Evolutionary conservation across 2,797 vertebrate genomes (phyloP).

Genomic region (Chaunax sp.): DNA sequence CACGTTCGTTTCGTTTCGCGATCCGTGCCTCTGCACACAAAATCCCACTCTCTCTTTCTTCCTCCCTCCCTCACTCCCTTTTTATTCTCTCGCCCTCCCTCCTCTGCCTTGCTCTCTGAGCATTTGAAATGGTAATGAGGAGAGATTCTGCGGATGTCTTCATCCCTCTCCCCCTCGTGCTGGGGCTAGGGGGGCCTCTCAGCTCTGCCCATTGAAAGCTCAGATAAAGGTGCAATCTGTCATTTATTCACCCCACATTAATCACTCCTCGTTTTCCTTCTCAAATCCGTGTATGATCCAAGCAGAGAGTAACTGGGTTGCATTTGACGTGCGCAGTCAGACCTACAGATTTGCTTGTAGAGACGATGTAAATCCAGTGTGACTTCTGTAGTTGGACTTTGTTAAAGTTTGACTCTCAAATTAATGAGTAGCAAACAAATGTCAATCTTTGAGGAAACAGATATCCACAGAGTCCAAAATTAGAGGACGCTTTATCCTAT

Average conservation of each 20-base stretch:
- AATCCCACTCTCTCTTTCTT: slow-evolving; percentile 72
- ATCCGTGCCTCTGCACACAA: slow-evolving; percentile 82
- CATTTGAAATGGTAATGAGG: slow-evolving; percentile 85
- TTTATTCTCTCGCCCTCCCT: slow-evolving; percentile 70
- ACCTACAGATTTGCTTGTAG: slow-evolving; percentile 5
- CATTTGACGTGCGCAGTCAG: slow-evolving; percentile 39
- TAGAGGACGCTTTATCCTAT: background rate
- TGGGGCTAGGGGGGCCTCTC: slow-evolving; percentile 64
- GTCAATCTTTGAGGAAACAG: slow-evolving; percentile 5
- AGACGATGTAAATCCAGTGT: slow-evolving; percentile 5
- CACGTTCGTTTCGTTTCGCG: slow-evolving; percentile 83
- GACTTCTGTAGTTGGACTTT: slow-evolving; percentile 35
- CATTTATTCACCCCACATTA: slow-evolving; percentile 70
- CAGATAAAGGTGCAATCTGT: slow-evolving; percentile 78
- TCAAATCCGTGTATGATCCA: slow-evolving; percentile 51
- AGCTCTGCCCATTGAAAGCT: slow-evolving; percentile 68
- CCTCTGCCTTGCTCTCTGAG: slow-evolving; percentile 71
- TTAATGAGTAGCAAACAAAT: background rate
- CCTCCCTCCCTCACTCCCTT: slow-evolving; percentile 61
- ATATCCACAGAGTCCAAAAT: background rate
- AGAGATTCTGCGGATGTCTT: slow-evolving; percentile 82
- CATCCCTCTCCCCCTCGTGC: slow-evolving; percentile 72
- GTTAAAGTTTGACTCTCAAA: slow-evolving; percentile 16
- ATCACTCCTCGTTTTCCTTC: slow-evolving; percentile 60
- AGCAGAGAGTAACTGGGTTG: slow-evolving; percentile 38